These are phyloP conservation scores for Halyomorpha halys DNA, from an alignment of 1,140 invertebrate species.

Conservation along the genomic window DNA sequence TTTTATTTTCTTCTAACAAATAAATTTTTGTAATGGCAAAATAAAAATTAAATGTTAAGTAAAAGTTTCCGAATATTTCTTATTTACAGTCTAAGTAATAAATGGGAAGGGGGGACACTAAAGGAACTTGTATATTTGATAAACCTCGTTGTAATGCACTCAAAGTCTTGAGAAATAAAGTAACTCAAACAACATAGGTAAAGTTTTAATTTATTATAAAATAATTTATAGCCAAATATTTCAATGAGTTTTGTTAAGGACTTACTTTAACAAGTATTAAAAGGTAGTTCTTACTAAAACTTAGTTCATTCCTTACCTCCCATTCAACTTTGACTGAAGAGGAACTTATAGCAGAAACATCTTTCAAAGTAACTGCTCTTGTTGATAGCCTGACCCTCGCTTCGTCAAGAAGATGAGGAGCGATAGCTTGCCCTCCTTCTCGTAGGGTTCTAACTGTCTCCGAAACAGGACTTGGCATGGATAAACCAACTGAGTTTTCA, in stretches of 20 bases:
- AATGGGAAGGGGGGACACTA: no score
- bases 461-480: slow-evolving; percentile 55
- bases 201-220: no score
- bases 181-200: no score
- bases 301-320: slow-evolving; percentile 35
- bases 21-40: no score
- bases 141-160: no score
- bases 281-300: neutral
- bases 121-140: no score
- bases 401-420: slow-evolving; percentile 68
- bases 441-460: slow-evolving; percentile 53
- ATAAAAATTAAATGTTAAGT: no score
- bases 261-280: neutral
- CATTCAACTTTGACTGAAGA: slow-evolving; percentile 73
- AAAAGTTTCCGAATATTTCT: no score
- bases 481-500: slow-evolving; percentile 74
- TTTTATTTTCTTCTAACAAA: no score
- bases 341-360: slow-evolving; percentile 65
- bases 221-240: no score
- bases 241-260: neutral
- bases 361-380: slow-evolving; percentile 68
- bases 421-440: slow-evolving; percentile 56
- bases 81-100: no score
- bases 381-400: slow-evolving; percentile 64
- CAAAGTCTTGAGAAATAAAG: no score